phyloP scores from a whole-genome alignment of 2,888 invertebrate genomes.

The Xylophagus ater region DNA sequence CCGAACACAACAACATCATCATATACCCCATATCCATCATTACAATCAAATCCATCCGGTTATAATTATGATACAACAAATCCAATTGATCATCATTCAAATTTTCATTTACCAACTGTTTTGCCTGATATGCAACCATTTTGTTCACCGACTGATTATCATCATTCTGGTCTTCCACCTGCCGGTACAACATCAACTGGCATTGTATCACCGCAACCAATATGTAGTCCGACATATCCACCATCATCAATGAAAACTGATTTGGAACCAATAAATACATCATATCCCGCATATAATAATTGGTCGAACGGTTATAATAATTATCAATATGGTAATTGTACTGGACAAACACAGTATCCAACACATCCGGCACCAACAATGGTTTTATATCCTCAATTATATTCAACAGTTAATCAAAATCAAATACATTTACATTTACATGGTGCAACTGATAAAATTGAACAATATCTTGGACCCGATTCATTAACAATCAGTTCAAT shows the following conservation, averaged over 20 bases:
- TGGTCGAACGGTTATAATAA: conserved; percentile 56
- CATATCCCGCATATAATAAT: conserved; percentile 33
- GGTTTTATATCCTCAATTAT: conserved; percentile 66
- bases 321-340: conserved; percentile 51
- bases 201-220: conserved; percentile 25
- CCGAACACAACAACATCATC: conserved; percentile 41
- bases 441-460: conserved; percentile 52
- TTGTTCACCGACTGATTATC: conserved; percentile 40
- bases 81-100: conserved; percentile 36
- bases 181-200: conserved; percentile 24
- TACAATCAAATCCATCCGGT: conserved; percentile 41
- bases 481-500: conserved; percentile 48
- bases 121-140: conserved; percentile 46
- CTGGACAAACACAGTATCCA: conserved; percentile 29
- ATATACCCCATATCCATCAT: conserved; percentile 45
- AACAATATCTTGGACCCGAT: conserved; percentile 50
- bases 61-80: conserved; percentile 41
- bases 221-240: conserved; percentile 27
- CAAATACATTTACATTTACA: conserved; percentile 75
- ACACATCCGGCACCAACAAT: conserved; percentile 46
- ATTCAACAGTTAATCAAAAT: conserved; percentile 77
- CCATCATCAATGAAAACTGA: conserved; percentile 27
- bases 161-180: conserved; percentile 28
- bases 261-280: conserved; percentile 31
- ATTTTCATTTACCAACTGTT: conserved; percentile 48